Evolutionary conservation across 2,113 vertebrate species (phyloP), one percentile per base, ranked within the genome.

Genomic region (Cercopithecus mona): DNA sequence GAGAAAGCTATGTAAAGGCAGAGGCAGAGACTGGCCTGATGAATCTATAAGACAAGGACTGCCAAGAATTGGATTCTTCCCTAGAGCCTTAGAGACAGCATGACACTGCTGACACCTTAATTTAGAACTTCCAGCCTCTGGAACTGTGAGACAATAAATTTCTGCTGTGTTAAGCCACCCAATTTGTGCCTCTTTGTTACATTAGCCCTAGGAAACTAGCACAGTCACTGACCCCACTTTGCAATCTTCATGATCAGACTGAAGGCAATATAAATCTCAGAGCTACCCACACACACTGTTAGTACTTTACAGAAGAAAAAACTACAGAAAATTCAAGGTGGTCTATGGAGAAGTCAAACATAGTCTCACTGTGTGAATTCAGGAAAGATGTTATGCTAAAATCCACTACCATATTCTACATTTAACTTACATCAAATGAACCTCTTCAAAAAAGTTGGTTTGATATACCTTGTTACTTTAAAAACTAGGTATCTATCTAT

Each of bases 181-280:
- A 9, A 10, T 64, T 40, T 95, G 35, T 30, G 52, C 32, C 11
- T 8, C 48, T 61, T 80, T 38, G 35, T 66, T 82, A 86, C 9
- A 10, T 59, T 16, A 93, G 55, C 66, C 12, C 22, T 27, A 38
- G 78, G 27, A 84, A 92, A 59, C 40, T 45, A 94, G 20, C 22
- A 48, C 2, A 75, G 10, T 45, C 72, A 45, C 78, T 22, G 38
- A 90, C 17, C 8, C 35, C 22, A 45, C 30, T 76, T 13, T 75
- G 4, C 57, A 59, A 79, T 52, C 78, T 85, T 75, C 14, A 48
- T 20, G 50, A 93, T 80, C 38, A 85, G 88, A 20, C 20, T 32
- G 22, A 85, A 94, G 68, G 16, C 22, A 79, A 88, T 50, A 93
- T 68, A 43, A 84, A 96, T 82, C 93, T 96, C 52, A 95, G 12